phyloP scores from a whole-genome alignment of 2,888 invertebrate species.

The Perizoma affinitatum region DNA sequence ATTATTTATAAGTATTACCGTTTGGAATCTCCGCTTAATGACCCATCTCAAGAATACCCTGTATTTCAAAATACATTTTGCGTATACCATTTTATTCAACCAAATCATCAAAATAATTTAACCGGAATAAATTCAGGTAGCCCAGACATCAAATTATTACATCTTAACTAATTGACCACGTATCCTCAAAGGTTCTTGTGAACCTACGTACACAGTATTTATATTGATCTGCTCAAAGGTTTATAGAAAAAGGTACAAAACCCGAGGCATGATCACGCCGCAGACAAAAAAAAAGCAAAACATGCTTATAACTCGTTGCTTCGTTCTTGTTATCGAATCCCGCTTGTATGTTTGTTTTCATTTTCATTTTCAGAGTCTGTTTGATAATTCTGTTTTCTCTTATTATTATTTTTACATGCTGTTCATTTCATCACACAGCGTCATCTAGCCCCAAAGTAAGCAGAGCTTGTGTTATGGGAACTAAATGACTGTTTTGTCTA shows the following conservation, averaged over 20 bases:
- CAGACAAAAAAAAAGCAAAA: conserved; percentile 27
- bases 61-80: too few relatives aligned
- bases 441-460: background rate
- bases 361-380: conserved; percentile 10
- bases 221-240: too few relatives aligned
- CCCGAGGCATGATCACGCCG: conserved; percentile 3
- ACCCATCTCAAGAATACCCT: too few relatives aligned
- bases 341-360: conserved; percentile 5
- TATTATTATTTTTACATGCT: background rate
- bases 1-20: too few relatives aligned
- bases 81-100: too few relatives aligned
- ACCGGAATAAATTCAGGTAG: too few relatives aligned
- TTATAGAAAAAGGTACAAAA: conserved; percentile 9
- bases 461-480: too few relatives aligned
- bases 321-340: conserved; percentile 7
- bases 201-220: background rate
- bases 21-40: too few relatives aligned
- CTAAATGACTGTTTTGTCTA: too few relatives aligned
- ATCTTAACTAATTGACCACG: too few relatives aligned
- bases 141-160: too few relatives aligned
- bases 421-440: background rate
- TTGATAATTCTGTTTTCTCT: conserved; percentile 7
- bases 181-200: background rate
- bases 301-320: conserved; percentile 6
- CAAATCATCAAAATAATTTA: too few relatives aligned